These are phyloP conservation scores for Drosophila koepferae DNA, from an alignment of 2,888 invertebrate species.

Conservation along the genomic window DNA sequence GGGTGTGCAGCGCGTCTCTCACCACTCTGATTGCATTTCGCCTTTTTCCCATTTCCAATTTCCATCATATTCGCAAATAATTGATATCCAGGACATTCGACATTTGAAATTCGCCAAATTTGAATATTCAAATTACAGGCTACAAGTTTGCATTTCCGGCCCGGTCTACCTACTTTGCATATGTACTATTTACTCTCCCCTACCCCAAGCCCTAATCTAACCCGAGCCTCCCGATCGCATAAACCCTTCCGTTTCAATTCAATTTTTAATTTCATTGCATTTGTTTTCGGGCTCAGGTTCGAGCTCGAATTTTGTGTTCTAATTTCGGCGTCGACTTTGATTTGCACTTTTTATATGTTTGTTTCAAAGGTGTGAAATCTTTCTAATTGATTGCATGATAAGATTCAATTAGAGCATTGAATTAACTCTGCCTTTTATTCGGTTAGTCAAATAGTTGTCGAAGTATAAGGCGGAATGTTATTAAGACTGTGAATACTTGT, in stretches of 20 bases:
- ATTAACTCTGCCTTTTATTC: slow-evolving; percentile 8
- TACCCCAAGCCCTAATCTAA: slow-evolving; percentile 9
- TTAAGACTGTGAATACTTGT: no score
- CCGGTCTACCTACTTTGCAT: slow-evolving; percentile 73
- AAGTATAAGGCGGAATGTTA: background rate
- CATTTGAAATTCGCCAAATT: slow-evolving; percentile 49
- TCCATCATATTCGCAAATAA: slow-evolving; percentile 76
- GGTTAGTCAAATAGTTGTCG: background rate
- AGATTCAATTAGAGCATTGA: slow-evolving; percentile 32
- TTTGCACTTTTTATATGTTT: slow-evolving; percentile 3
- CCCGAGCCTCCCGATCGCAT: slow-evolving; percentile 3
- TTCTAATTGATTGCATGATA: slow-evolving; percentile 52
- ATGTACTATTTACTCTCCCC: slow-evolving; percentile 10
- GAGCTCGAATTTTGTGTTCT: slow-evolving; percentile 11
- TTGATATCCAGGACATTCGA: slow-evolving; percentile 64
- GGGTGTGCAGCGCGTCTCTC: slow-evolving; percentile 8
- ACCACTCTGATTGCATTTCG: slow-evolving; percentile 46
- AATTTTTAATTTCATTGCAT: slow-evolving; percentile 70
- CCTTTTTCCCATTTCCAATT: slow-evolving; percentile 45
- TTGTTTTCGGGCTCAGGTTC: slow-evolving; percentile 20
- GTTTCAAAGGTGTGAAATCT: slow-evolving; percentile 56
- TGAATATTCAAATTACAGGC: slow-evolving; percentile 75
- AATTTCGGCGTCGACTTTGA: slow-evolving; percentile 17
- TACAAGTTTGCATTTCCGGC: slow-evolving; percentile 64
- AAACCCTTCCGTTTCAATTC: slow-evolving; percentile 48